Conservation (phyloP, 2,797 vertebrate species). For the Setipinna tenuifilis region DNA sequence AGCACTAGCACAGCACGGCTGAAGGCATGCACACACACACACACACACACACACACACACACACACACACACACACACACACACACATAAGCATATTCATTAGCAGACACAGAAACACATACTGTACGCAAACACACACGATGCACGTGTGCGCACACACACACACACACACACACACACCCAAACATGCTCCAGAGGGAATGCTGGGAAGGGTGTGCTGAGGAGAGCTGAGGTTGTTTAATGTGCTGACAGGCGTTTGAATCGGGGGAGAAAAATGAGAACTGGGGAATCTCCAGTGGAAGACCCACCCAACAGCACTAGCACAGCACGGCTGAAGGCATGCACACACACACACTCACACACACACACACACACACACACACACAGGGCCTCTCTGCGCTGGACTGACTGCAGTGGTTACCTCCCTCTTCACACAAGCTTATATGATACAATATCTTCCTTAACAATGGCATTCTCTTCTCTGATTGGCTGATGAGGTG, state of each 20-base stretch:
- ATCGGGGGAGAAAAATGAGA: slow-evolving; percentile 38
- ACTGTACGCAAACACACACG: too few species aligned
- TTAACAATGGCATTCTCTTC: too few species aligned
- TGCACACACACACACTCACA: too few species aligned
- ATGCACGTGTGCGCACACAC: too few species aligned
- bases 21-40: too few species aligned
- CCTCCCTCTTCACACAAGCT: not conserved
- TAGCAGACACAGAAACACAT: too few species aligned
- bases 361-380: too few species aligned
- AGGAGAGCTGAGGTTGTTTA: slow-evolving; percentile 27
- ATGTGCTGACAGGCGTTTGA: slow-evolving; percentile 34
- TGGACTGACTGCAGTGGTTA: not conserved
- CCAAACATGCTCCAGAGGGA: not conserved
- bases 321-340: slow-evolving; percentile 34
- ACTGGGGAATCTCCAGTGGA: slow-evolving; percentile 24
- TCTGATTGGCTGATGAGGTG: too few species aligned
- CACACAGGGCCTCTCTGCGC: not conserved
- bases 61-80: not conserved
- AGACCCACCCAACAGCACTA: not conserved
- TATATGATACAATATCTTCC: not conserved
- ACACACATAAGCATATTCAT: too few species aligned
- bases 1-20: slow-evolving; percentile 32
- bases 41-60: too few species aligned
- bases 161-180: too few species aligned
- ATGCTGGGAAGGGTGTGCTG: not conserved